These are phyloP conservation scores for Pollenia labialis DNA, from an alignment of 2,888 invertebrate species.

Conservation along the genomic window DNA sequence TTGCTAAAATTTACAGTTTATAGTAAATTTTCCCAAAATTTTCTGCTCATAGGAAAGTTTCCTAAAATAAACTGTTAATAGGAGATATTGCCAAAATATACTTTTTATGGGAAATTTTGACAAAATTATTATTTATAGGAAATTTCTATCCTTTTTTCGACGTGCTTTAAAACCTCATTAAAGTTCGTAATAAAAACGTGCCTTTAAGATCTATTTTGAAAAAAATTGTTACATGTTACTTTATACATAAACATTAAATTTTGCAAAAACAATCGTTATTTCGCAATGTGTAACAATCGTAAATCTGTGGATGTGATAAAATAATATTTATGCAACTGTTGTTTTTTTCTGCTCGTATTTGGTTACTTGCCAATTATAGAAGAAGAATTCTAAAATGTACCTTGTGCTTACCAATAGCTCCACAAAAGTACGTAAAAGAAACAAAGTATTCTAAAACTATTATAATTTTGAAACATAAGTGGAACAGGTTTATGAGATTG, in stretches of 20 bases:
- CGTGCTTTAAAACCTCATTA: background rate
- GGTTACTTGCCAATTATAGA: background rate
- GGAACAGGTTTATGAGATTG: conserved; percentile 35
- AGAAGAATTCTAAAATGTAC: conserved; percentile 3
- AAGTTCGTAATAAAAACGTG: conserved; percentile 47
- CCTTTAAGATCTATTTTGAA: conserved; percentile 38
- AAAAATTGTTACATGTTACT: no score
- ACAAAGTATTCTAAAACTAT: conserved; percentile 40
- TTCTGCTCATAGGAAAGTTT: no score
- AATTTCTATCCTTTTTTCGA: no score
- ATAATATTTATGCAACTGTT: conserved; percentile 66
- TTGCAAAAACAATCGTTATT: conserved; percentile 24
- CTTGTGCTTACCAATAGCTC: background rate
- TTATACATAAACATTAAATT: conserved; percentile 56
- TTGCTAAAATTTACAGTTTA: no score
- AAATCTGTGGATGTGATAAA: conserved; percentile 51
- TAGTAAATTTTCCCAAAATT: no score
- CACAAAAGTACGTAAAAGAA: background rate
- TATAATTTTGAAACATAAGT: conserved; percentile 22
- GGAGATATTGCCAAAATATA: no score
- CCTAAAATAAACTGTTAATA: no score
- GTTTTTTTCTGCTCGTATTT: background rate
- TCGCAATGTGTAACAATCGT: background rate
- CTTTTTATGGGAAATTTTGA: no score
- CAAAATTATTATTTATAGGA: no score